Evolutionary conservation across 2,797 vertebrate genomes (phyloP).

Genomic region (Rachycentron canadum): DNA sequence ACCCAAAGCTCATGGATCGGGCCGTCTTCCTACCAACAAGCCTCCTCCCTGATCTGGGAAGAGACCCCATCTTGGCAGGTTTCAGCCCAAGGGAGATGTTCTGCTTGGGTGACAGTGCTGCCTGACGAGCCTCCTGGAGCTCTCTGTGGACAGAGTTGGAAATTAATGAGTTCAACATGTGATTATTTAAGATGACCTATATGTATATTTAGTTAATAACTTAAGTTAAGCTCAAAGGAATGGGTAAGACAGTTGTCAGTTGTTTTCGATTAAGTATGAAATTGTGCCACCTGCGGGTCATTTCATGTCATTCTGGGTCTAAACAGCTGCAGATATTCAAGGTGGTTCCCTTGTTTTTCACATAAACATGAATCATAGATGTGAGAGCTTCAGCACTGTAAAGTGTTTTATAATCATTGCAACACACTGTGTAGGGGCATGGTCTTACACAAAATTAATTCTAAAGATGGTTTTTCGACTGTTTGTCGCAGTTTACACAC

Average conservation of each 20-base stretch:
- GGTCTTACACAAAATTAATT: neutral
- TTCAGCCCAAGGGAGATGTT: constrained; percentile 41
- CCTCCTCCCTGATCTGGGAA: constrained; percentile 74
- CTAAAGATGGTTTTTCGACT: neutral
- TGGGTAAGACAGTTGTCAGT: neutral
- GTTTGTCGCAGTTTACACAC: neutral
- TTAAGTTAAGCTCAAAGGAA: neutral
- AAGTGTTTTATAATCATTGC: neutral
- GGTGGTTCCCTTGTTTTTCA: neutral
- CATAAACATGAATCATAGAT: neutral
- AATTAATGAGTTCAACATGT: neutral
- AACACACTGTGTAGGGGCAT: neutral
- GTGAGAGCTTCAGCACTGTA: neutral
- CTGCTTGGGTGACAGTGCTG: constrained; percentile 82
- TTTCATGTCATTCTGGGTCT: neutral
- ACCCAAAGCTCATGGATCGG: constrained; percentile 91
- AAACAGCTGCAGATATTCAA: neutral
- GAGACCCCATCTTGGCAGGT: constrained; percentile 41
- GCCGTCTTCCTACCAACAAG: constrained; percentile 87
- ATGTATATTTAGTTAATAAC: neutral
- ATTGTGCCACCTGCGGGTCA: constrained; percentile 38
- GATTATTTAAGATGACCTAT: neutral
- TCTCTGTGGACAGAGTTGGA: constrained; percentile 79
- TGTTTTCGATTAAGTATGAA: constrained; percentile 3
- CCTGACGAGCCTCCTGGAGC: constrained; percentile 90